Conservation (phyloP, 2,113 vertebrate genomes). For the Sporophila hypoxantha region DNA sequence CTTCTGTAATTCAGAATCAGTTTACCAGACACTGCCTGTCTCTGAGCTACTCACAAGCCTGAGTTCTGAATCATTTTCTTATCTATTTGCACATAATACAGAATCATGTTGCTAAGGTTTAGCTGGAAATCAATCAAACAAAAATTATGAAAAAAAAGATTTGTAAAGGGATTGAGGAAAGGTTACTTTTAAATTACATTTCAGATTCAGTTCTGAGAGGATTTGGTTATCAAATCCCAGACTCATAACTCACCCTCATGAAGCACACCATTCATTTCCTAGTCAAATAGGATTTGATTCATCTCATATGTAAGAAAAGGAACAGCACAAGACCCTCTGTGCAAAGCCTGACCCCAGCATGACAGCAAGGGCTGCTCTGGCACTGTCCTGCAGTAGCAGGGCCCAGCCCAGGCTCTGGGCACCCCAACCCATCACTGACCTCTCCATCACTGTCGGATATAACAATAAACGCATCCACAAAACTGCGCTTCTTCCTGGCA, state of each 20-base stretch:
- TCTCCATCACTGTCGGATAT: constrained; percentile 78
- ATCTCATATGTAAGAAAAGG: background rate
- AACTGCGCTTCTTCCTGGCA: constrained; percentile 52
- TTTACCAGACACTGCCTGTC: constrained; percentile 20
- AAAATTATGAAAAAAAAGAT: constrained; percentile 57
- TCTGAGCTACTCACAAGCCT: background rate
- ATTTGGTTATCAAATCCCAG: constrained; percentile 62
- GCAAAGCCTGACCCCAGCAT: background rate
- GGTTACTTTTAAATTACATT: constrained; percentile 59
- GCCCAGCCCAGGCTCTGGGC: background rate
- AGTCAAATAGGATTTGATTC: constrained; percentile 51
- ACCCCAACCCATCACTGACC: constrained; percentile 61
- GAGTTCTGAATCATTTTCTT: constrained; percentile 31
- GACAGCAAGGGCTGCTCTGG: fast-evolving
- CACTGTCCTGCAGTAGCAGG: background rate
- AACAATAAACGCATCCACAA: constrained; percentile 66
- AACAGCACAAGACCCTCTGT: background rate
- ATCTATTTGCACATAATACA: constrained; percentile 45
- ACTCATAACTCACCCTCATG: constrained; percentile 37
- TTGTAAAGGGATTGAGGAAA: constrained; percentile 59
- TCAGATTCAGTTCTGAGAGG: constrained; percentile 55
- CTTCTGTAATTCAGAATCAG: background rate
- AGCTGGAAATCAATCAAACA: constrained; percentile 53
- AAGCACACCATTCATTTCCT: constrained; percentile 39
- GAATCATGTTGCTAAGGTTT: constrained; percentile 42